phyloP scores from a whole-genome alignment of 2,113 vertebrate species.

The Corythornis cristatus region DNA sequence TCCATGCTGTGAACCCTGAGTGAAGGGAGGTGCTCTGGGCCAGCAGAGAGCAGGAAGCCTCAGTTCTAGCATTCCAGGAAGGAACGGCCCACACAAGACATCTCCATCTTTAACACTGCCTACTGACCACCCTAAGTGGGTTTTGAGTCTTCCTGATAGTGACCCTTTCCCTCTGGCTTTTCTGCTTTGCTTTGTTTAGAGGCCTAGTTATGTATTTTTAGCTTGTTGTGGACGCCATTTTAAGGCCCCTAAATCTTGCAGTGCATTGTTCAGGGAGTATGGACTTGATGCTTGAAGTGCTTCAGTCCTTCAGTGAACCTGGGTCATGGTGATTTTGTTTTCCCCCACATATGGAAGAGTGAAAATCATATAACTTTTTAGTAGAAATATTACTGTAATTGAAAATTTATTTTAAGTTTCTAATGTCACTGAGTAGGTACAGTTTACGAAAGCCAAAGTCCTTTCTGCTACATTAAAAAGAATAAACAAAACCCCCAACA shows the following conservation, averaged over 20 bases:
- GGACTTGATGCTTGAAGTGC: neutral
- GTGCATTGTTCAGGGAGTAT: neutral
- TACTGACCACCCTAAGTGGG: neutral
- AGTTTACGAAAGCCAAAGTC: constrained; percentile 60
- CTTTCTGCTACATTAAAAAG: constrained; percentile 62
- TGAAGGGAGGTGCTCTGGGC: neutral
- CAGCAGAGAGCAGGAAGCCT: neutral
- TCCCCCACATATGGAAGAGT: neutral
- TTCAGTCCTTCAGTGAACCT: neutral
- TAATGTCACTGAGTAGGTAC: constrained; percentile 58
- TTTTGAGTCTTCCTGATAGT: neutral
- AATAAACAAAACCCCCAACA: neutral
- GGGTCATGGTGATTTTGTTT: neutral
- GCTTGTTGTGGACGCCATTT: neutral
- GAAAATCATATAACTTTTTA: constrained; percentile 40
- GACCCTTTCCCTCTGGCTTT: fast-evolving
- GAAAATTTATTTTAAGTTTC: constrained; percentile 66
- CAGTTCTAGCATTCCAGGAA: neutral
- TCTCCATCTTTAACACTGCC: neutral
- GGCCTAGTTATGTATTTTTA: neutral
- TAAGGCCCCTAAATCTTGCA: neutral
- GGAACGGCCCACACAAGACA: fast-evolving
- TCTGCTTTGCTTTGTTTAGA: neutral
- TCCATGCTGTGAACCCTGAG: neutral
- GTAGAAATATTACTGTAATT: constrained; percentile 47